Evolutionary conservation across 2,797 vertebrate genomes (phyloP).

Genomic region (Tapera naevia): DNA sequence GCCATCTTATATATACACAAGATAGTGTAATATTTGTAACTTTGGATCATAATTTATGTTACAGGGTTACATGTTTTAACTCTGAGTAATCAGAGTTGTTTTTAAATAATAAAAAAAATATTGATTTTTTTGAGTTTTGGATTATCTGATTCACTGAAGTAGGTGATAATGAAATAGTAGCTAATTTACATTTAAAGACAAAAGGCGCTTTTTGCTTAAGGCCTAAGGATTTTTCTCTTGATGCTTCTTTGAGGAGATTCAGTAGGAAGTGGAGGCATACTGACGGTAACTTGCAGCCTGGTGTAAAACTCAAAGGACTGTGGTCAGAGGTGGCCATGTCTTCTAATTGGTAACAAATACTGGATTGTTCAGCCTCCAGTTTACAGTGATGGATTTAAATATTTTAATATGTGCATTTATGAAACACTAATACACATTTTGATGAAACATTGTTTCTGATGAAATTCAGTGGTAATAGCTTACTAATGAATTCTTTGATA

Average conservation of each 20-base stretch:
- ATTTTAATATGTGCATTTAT: background rate
- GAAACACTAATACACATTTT: background rate
- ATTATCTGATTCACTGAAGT: conserved; percentile 42
- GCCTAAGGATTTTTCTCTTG: background rate
- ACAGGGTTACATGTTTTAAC: background rate
- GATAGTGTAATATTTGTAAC: background rate
- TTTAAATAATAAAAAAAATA: too few relatives aligned
- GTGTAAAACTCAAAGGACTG: background rate
- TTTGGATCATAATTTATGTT: background rate
- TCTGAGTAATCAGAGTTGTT: background rate
- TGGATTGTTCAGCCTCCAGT: background rate
- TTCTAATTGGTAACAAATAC: background rate
- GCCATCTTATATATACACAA: background rate
- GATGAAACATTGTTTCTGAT: background rate
- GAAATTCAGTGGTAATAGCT: background rate
- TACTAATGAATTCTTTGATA: background rate
- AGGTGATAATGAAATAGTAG: conserved; percentile 21
- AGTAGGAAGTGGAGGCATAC: background rate
- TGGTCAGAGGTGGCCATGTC: background rate
- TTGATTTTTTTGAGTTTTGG: conserved; percentile 55
- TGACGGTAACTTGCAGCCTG: background rate
- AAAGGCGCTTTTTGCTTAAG: conserved; percentile 26
- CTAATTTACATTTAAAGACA: conserved; percentile 59
- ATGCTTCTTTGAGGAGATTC: background rate
- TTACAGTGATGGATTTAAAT: background rate